phyloP scores from a whole-genome alignment of 30 jellyfish, hydroid and myxozoan species.

The Sanderia malayensis region DNA sequence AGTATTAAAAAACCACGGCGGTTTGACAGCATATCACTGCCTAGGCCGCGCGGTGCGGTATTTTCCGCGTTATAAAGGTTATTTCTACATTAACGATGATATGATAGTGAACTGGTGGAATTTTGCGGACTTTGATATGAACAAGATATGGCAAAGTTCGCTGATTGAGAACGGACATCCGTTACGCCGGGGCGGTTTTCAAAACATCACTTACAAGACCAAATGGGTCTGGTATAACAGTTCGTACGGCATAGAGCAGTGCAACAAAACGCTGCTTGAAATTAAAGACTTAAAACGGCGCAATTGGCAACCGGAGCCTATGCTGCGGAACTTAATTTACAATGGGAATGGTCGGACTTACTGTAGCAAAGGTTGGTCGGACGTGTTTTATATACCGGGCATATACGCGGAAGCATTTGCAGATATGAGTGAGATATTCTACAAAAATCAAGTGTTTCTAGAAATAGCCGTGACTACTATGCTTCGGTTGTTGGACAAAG shows the following conservation, averaged over 20 bases:
- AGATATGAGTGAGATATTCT: conserved; percentile 59
- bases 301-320: conserved; percentile 20
- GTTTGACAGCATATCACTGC: conserved; percentile 69
- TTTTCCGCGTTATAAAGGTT: conserved; percentile 68
- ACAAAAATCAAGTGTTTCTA: conserved; percentile 53
- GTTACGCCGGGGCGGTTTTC: conserved; percentile 8
- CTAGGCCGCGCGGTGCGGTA: conserved; percentile 62
- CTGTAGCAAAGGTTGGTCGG: conserved; percentile 95
- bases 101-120: conserved; percentile 92
- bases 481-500: conserved; percentile 61
- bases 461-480: conserved; percentile 86
- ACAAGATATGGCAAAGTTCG: conserved; percentile 82
- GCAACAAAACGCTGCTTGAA: conserved; percentile 38
- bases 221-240: conserved; percentile 77
- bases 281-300: conserved; percentile 18
- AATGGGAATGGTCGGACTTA: conserved; percentile 63
- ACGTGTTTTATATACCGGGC: conserved; percentile 77
- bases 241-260: conserved; percentile 49
- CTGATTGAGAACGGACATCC: conserved; percentile 61
- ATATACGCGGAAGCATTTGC: conserved; percentile 58
- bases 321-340: conserved; percentile 18
- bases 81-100: conserved; percentile 78
- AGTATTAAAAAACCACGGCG: conserved; percentile 39
- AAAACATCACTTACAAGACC: conserved; percentile 11
- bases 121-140: conserved; percentile 43